A percentile compares a stretch with the other conserved stretches of the same genome.
phyloP scores from a whole-genome alignment of 2,888 invertebrate genomes.

The Tipula helvola region DNA sequence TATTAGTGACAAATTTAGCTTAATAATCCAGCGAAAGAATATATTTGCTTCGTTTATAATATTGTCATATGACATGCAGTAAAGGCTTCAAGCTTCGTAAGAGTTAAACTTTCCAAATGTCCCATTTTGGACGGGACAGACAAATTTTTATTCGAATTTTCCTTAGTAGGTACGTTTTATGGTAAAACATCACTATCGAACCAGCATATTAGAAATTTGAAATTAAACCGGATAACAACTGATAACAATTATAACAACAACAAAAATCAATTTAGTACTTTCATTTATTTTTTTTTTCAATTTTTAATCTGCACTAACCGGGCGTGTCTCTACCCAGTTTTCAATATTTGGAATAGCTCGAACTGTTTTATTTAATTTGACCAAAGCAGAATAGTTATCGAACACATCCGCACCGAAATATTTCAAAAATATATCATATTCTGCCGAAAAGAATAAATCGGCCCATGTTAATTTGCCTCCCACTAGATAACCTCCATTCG shows the following conservation, averaged over 20 bases:
- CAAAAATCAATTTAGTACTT: neutral
- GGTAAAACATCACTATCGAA: no score
- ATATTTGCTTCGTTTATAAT: no score
- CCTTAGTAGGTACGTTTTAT: no score
- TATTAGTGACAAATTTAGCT: no score
- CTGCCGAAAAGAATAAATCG: neutral
- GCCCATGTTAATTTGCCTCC: neutral
- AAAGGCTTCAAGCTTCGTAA: no score
- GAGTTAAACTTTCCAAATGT: no score
- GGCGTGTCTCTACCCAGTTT: neutral
- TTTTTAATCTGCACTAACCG: neutral
- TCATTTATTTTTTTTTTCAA: neutral
- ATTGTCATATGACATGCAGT: no score
- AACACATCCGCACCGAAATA: neutral
- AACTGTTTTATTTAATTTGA: neutral
- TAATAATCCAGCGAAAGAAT: no score
- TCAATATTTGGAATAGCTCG: neutral
- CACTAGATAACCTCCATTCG: neutral
- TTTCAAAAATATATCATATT: neutral
- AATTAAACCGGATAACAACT: no score
- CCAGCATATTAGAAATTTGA: no score
- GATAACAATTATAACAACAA: neutral
- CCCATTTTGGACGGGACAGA: no score
- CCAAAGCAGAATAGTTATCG: neutral
- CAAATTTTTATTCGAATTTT: no score